Base-by-base conservation (phyloP, 2,113 vertebrate species). In the Anas platyrhynchos region DNA sequence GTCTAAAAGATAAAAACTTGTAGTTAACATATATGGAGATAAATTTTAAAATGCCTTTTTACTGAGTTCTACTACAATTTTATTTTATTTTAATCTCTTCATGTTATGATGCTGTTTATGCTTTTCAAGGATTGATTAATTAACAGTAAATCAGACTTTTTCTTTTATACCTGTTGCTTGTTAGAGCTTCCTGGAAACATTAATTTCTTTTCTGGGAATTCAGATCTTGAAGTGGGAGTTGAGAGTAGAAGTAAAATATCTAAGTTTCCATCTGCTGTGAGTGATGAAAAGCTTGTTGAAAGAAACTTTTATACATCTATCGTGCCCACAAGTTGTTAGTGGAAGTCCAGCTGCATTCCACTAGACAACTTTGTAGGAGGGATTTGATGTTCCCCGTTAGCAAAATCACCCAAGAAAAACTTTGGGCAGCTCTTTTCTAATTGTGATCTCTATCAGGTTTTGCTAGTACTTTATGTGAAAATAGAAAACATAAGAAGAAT, bases 371-470 rank as follows among this genome's bases (percentile, higher is more conserved):
- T 13, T 4, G 7, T 20, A 23, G 77, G 32, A 41, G 23, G 18
- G n/a, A 50, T 25, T 18, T 78, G 31, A 46, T 63, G 34, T 55
- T 86, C 74, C 93, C 43, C 8, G 10, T 56, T 67, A 91, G 43
- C 68, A 63, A 91, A 75, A 84, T 63, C 41, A 84, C 46, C 65
- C 44, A 6, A 71, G 79, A 13, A 0, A 18, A 13, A 10, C 56
- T 59, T 67, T 1, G 48, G n/a, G 56, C 59, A 81, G 31, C 48
- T 71, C 11, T 59, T 86, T 91, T 59, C 43, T 86, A 21, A 66
- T 78, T 0, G 0, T 50, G 36, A 20, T 78, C 18, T 63, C 2
- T 9, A 1, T 16, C 38, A 46, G 25, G 12, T 52, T 83, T 85
- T 83, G 63, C 83, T 69, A 72, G 65, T 43, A 22, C 32, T 48